Base-by-base conservation (phyloP, 2,888 invertebrate genomes). In the Drosophila birchii region DNA sequence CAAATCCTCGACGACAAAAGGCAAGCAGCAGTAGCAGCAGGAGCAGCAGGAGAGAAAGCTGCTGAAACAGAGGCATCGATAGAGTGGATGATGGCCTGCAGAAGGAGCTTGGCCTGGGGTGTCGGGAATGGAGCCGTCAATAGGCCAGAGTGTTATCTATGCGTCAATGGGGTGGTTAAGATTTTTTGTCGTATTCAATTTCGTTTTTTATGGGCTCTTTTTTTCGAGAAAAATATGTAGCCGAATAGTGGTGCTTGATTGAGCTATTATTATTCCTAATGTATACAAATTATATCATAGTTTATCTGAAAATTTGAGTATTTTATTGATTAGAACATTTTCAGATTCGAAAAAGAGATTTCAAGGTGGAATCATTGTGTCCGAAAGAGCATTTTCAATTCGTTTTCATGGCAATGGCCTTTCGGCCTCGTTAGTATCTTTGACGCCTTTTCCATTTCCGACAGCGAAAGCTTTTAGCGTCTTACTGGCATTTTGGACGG, bases 121-220 rank as follows among this genome's bases (percentile, higher is more conserved):
- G 36, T 32, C n/a, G 7, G 23, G 56, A 71, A 61, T 54, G 29
- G 73, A 58, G 72, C 59, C 75, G 81, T 79, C 77, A 78, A 86
- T 78, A 82, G 67, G 62, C 56, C 41, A 49, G 54, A 45, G 54
- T 64, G 56, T 61, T 62, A 38, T 75, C 67, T 76, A 53, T 68
- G 75, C 81, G 81, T 82, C 73, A 75, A 82, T 72, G 76, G 83
- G 83, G 83, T 81, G 84, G 86, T 88, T 90, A 79, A 86, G 85
- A 89, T 89, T 89, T 90, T 88, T 89, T 85, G 78, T 80, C 86
- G 89, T 89, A 86, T 85, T 87, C 87, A 82, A 85, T 85, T 85
- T 85, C 78, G 70, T 72, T 74, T 70, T 76, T 64, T 85, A 78
- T 79, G 67, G 49, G 18, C 4, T 11, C 55, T 55, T 43, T 39